Base-by-base conservation (phyloP, 2,888 invertebrate genomes). In the Caenorhabditis uteleia region DNA sequence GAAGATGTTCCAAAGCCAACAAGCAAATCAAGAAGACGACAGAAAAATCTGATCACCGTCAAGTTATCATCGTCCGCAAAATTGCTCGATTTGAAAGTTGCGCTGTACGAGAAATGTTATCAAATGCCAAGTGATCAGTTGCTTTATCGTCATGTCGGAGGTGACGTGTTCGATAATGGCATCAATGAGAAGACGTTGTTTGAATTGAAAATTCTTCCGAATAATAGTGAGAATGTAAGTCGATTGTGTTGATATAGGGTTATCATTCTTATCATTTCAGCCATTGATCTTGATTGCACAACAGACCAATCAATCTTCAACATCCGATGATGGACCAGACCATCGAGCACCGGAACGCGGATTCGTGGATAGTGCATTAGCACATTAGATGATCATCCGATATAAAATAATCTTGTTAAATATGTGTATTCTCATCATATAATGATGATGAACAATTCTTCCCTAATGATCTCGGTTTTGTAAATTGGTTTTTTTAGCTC, bases 331-430 rank as follows among this genome's bases (percentile, higher is more conserved):
- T 33, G 50, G 7, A 20, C 25, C 58, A 6, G 65, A 60, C 10
- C 62, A 64, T n/a, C 74, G 77, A 16, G 67, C 58, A 12, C 68
- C 77, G 14, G 79, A 79, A 53, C 62, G 76, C 7, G 80, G 80
- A 18, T 80, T 80, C 61, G 61, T 60, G 26, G 80, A 78, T 44
- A 79, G 80, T 10, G 79, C 79, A 8, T 59, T 80, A 5, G 70
- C 77, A 23, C 69, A 70, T 49, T 72, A 48, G 72, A 14, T 33
- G 20, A 39, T 38, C 33, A n/a, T n/a, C n/a, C n/a, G n/a, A n/a
- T n/a, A n/a, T n/a, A n/a, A n/a, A n/a, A n/a, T n/a, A n/a, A n/a
- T n/a, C n/a, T n/a, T n/a, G n/a, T n/a, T n/a, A n/a, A n/a, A n/a
- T n/a, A n/a, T n/a, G n/a, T n/a, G n/a, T n/a, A n/a, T n/a, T n/a